Base-by-base conservation (phyloP, 2,888 invertebrate genomes). In the Acanthosepion esculentum region DNA sequence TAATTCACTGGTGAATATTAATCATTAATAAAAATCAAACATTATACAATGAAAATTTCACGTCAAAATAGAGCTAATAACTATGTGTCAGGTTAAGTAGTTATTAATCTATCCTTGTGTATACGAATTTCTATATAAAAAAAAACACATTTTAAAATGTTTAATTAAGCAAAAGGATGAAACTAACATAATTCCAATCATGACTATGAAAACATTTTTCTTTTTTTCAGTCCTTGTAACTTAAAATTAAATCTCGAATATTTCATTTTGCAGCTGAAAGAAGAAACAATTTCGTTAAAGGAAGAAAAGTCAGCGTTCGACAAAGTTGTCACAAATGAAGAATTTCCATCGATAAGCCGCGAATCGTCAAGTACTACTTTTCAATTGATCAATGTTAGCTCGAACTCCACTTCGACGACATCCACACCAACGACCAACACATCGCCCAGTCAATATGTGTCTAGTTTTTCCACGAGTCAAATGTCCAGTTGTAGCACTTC, bases 401-500 rank as follows among this genome's bases (percentile, higher is more conserved):
- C 78, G 78, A n/a, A 78, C n/a, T 78, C 78, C 1, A 5, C n/a
- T 12, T 78, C 78, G 15, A 78, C 78, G 1, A n/a, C 78, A 8
- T 78, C 78, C 10, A 78, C 29, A 2, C n/a, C n/a, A 15, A 78
- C 78, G 5, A 12, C 78, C 12, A 78, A 78, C n/a, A 78, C 78
- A 15, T 78, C 78, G n/a, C 7, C n/a, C 15, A 78, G 78, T 78
- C 78, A 78, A 3, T 33, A 78, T 12, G 78, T n/a, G n/a, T 78
- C 78, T n/a, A 78, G 78, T 78, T 33, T 15, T 78, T 18, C 78
- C 15, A 78, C 78, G 15, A 15, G 78, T 18, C 78, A 78, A n/a
- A n/a, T 78, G 33, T 78, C 78, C 78, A 78, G 78, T 78, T 78
- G 78, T n/a, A 78, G n/a, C n/a, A 78, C 33, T 78, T 78, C 78